Evolutionary conservation across 1,140 invertebrate species (phyloP), one percentile per base, ranked within the genome.

Genomic region (Helicoverpa zea): DNA sequence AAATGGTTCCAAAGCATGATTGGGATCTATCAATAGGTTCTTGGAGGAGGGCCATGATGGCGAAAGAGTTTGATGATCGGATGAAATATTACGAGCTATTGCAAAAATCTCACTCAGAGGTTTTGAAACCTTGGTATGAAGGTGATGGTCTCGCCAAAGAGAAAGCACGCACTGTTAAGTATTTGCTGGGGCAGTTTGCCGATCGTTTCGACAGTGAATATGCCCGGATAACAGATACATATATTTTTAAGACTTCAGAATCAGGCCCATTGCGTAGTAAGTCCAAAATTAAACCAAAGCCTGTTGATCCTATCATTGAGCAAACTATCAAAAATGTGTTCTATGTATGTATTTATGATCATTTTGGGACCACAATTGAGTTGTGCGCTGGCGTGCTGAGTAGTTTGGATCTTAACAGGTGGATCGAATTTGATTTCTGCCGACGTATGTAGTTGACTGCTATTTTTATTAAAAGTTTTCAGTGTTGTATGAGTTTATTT

Each of bases 361-460:
- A 93, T 54, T 76, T 94, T 18, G 83, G 80, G 12, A 58, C 16
- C 29, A 86, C 88, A 29, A 89, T 94, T 23, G 90, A 94, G 75
- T 18, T 82, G 35, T 88, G 86, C 73, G 91, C 89, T 54, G 93
- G 93, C 35, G 73, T 91, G 7, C 63, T 94, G 4, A 91, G 90
- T 49, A 92, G 92, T 74, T 83, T 94, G 56, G 92, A 94, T 82
- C 86, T 89, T 3, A 90, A 92, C 75, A 86, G 89, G 85, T 92
- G 90, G 93, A 91, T 94, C 49, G 82, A 89, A 16, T 93, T 94
- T 82, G 92, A 94, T 84, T 93, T 94, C 82, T 92, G 91, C 81
- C 85, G 74, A 14, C 49, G 30, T 54, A 29, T 52, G 16, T 47
- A 16, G 10, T 23, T 18, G 12, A 23, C 11, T 70, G 30, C 13